Base-by-base conservation (phyloP, 2,797 vertebrate species). In the Eleutherodactylus coqui region DNA sequence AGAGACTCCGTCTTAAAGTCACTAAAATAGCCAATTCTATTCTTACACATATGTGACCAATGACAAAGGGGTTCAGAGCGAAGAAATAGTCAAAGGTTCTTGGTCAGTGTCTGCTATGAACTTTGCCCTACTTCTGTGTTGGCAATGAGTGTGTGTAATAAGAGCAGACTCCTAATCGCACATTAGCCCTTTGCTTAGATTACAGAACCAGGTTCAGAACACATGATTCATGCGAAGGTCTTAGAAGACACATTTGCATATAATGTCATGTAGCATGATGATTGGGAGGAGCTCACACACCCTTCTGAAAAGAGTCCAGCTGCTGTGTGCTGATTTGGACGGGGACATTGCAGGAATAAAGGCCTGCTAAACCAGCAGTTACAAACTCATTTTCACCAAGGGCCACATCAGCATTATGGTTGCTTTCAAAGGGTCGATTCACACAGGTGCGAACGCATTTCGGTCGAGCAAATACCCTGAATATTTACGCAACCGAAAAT, bases 111-210 rank as follows among this genome's bases (percentile, higher is more conserved):
- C 8, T 32, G 29, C 14, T 67, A n/a, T 89, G 88, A 87, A 43
- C 86, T 88, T 73, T 87, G 47, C 2, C 41, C 87, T n/a, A 86
- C 14, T 84, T 47, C 3, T 58, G 36, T 55, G 27, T 10, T 45
- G n/a, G 24, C 29, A 10, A 14, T 6, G 69, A 3, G 19, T 7
- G 0, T 75, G 34, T 77, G 49, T 55, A 38, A 78, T 78, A 16
- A 41, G 51, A 78, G 75, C 21, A 58, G 69, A 7, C 5, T 41
- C 10, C 4, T 43, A 6, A 43, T 27, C 11, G 3, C 24, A 73
- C 21, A 11, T n/a, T 73, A 73, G 45, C 38, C 38, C 69, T 72
- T 43, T 41, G 9, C 67, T 21, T 70, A 24, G 36, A 27, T 36
- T 36, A 69, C 29, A 6, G 13, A 16, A 19, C n/a, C 34, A 38